phyloP scores from a whole-genome alignment of 2,888 invertebrate species.

The Carcina quercana region DNA sequence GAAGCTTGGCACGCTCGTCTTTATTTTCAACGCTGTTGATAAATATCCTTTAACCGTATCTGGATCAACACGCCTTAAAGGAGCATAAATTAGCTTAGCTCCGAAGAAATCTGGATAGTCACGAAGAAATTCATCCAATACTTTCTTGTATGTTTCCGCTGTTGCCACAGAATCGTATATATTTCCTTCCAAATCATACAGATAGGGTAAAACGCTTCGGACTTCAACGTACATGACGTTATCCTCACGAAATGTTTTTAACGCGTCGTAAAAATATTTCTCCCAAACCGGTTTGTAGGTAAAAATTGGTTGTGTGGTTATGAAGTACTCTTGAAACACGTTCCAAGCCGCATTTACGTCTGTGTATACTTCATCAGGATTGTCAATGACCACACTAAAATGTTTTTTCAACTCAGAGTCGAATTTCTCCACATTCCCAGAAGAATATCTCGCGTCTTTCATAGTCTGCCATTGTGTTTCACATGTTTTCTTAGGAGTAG shows the following conservation, averaged over 20 bases:
- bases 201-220: constrained; percentile 73
- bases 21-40: constrained; percentile 48
- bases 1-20: constrained; percentile 75
- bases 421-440: constrained; percentile 62
- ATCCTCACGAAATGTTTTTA: constrained; percentile 78
- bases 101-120: constrained; percentile 80
- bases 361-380: constrained; percentile 55
- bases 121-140: constrained; percentile 69
- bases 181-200: constrained; percentile 80
- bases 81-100: constrained; percentile 81
- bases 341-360: constrained; percentile 77
- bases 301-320: constrained; percentile 62
- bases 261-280: constrained; percentile 77
- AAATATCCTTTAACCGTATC: constrained; percentile 62
- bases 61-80: constrained; percentile 60
- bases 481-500: constrained; percentile 31
- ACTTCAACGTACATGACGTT: constrained; percentile 82
- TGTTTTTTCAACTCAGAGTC: constrained; percentile 66
- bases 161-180: constrained; percentile 67
- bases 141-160: constrained; percentile 69
- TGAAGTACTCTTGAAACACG: constrained; percentile 73
- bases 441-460: constrained; percentile 57
- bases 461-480: constrained; percentile 61
- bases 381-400: constrained; percentile 71
- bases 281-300: constrained; percentile 78